A percentile compares a stretch with the other conserved stretches of the same genome.
phyloP scores from a whole-genome alignment of 1,140 invertebrate species.

The Rhagoletis zephyria region DNA sequence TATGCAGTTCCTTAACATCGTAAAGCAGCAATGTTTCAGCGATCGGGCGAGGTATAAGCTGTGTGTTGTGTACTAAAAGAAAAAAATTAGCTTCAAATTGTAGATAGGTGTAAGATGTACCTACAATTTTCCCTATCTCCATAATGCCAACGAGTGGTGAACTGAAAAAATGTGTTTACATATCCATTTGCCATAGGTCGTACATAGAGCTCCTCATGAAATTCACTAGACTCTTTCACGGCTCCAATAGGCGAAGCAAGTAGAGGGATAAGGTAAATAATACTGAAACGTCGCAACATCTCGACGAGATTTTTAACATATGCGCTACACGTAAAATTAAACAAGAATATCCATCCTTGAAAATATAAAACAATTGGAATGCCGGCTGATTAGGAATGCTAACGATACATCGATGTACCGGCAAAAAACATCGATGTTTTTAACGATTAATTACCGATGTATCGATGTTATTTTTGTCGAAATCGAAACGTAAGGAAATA shows the following conservation, averaged over 20 bases:
- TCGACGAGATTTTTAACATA: not conserved
- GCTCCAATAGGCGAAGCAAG: not conserved
- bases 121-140: constrained; percentile 76
- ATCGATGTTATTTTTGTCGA: no score
- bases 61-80: constrained; percentile 83
- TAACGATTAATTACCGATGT: no score
- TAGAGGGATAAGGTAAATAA: not conserved
- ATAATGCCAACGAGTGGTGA: constrained; percentile 84
- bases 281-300: not conserved
- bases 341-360: not conserved
- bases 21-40: constrained; percentile 91
- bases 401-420: no score
- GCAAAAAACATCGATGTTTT: no score
- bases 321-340: not conserved
- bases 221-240: constrained; percentile 68
- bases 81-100: not conserved
- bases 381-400: not conserved
- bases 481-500: not conserved
- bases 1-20: constrained; percentile 90
- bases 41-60: constrained; percentile 91
- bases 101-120: constrained; percentile 60
- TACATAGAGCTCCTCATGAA: constrained; percentile 86
- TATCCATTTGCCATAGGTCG: constrained; percentile 85
- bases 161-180: constrained; percentile 89
- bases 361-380: not conserved